Conservation (phyloP, 1,140 invertebrate genomes). For the Anastrepha obliqua region DNA sequence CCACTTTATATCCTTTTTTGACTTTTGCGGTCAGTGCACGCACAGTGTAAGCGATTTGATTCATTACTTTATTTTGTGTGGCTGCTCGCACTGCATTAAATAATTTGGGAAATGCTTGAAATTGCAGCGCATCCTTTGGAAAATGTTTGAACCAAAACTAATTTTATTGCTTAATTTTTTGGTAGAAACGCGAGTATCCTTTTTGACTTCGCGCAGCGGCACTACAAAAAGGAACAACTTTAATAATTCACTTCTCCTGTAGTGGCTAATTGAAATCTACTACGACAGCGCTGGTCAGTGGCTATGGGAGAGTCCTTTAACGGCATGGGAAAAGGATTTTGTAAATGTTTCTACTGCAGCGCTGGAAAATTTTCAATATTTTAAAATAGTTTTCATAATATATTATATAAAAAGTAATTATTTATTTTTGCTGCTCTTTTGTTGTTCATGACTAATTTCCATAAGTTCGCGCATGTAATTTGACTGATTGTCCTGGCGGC, state of each 20-base stretch:
- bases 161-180: slow-evolving; percentile 74
- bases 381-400: slow-evolving; percentile 28
- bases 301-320: not conserved
- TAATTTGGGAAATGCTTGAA: slow-evolving; percentile 39
- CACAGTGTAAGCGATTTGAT: slow-evolving; percentile 60
- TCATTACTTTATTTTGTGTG: slow-evolving; percentile 69
- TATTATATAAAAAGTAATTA: slow-evolving; percentile 40
- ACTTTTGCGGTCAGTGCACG: slow-evolving; percentile 58
- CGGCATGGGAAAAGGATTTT: not conserved
- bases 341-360: slow-evolving; percentile 7
- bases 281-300: not conserved
- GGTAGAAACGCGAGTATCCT: not conserved
- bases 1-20: slow-evolving; percentile 58
- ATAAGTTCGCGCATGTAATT: slow-evolving; percentile 36
- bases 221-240: slow-evolving; percentile 9
- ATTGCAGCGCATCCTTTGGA: slow-evolving; percentile 60
- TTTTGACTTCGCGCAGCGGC: not conserved
- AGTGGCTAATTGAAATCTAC: slow-evolving; percentile 37
- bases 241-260: slow-evolving; percentile 41
- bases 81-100: slow-evolving; percentile 45
- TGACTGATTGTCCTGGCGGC: slow-evolving; percentile 8
- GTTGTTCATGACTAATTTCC: slow-evolving; percentile 24
- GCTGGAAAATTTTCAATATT: slow-evolving; percentile 55
- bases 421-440: slow-evolving; percentile 19
- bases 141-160: slow-evolving; percentile 71